Base-by-base conservation (phyloP, 2,888 invertebrate genomes). In the Villa cingulata region DNA sequence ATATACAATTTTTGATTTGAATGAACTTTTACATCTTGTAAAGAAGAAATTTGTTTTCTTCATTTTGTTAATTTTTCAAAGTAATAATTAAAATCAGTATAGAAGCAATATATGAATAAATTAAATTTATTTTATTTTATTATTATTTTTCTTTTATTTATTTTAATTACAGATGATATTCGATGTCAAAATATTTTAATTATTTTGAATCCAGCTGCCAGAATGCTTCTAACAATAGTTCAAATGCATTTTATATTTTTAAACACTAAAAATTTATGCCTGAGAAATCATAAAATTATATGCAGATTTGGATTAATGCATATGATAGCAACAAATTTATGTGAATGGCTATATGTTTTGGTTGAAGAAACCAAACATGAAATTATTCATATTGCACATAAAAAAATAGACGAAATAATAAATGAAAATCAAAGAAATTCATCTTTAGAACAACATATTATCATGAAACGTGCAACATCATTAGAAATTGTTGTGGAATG, bases 181-280 rank as follows among this genome's bases (percentile, higher is more conserved):
- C 61, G 64, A 29, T 82, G 82, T 59, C 72, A 76, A 45, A 76
- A 76, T 48, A 66, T 78, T 5, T 57, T 74, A 9, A 64, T 73
- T 1, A 86, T 82, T 12, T 71, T 87, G 46, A 82, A 83, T 18
- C 86, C 88, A 1, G 78, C 80, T 1, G 72, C 83, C 14, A 76
- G 86, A 53, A 81, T 87, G 74, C 68, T 81, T 39, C 78, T 90
- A 59, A 86, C 86, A 36, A 77, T 89, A 51, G 76, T 83, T 45
- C 89, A 90, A 70, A 83, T 90, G 74, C 87, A 89, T 66, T 88
- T 90, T 66, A 85, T 90, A 59, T 89, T 90, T 66, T 75, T 88
- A 46, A 88, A 86, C 60, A 83, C 83, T 57, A 84, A 84, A 72
- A 70, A 75, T 61, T 68, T 77, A 55, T 71, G 73, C 49, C 70